Evolutionary conservation across 2,113 vertebrate species (phyloP).

Genomic region (Melospiza melodia): DNA sequence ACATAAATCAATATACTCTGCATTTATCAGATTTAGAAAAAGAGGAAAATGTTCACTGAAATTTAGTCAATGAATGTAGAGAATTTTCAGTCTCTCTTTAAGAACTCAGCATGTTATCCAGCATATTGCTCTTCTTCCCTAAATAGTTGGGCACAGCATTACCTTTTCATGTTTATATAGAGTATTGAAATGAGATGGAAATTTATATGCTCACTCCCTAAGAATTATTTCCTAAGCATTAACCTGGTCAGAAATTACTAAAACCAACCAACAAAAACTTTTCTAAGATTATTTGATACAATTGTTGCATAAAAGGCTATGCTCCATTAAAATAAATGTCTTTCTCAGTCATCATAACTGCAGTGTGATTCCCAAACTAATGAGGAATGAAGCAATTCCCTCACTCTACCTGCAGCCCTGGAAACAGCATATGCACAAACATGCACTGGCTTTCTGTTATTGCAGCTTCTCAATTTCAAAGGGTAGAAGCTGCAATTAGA

Average conservation of each 20-base stretch:
- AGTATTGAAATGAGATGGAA: constrained; percentile 63
- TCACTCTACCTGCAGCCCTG: neutral
- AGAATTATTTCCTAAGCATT: constrained; percentile 65
- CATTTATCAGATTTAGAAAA: constrained; percentile 26
- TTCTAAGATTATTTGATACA: constrained; percentile 19
- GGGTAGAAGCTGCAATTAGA: neutral
- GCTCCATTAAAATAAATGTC: constrained; percentile 41
- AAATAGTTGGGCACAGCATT: neutral
- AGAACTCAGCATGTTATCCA: neutral
- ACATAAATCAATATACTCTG: neutral
- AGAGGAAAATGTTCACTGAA: constrained; percentile 38
- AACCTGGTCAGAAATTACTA: constrained; percentile 52
- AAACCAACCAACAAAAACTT: constrained; percentile 37
- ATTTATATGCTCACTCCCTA: constrained; percentile 59
- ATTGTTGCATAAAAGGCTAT: constrained; percentile 23
- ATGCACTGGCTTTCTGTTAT: neutral
- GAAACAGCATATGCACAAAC: neutral
- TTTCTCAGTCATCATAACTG: neutral
- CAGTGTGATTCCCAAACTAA: constrained; percentile 39
- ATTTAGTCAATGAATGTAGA: constrained; percentile 38
- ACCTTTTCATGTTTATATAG: constrained; percentile 54
- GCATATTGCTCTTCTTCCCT: constrained; percentile 15
- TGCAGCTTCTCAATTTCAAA: neutral
- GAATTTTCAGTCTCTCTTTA: constrained; percentile 18
- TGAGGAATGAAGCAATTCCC: constrained; percentile 20